Conservation (phyloP, 1,140 invertebrate species). For the Archegozetes longisetosus region DNA sequence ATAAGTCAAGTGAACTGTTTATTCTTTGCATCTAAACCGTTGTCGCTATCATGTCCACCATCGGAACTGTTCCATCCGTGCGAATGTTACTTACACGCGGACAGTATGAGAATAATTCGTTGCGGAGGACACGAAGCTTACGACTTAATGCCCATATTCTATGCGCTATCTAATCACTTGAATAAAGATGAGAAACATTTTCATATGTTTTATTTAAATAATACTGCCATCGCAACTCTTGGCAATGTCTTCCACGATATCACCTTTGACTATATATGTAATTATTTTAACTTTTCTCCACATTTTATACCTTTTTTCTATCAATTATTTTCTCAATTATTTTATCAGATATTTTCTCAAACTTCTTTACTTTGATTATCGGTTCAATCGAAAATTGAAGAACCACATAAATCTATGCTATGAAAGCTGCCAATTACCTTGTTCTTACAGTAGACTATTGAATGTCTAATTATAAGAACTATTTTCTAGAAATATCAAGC, state of each 20-base stretch:
- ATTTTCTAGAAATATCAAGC: too few relatives aligned
- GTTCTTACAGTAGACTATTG: too few relatives aligned
- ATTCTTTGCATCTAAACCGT: neutral
- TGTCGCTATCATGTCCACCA: slow-evolving; percentile 2
- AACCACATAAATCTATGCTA: neutral
- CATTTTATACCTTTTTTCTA: too few relatives aligned
- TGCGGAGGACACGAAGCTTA: slow-evolving; percentile 4
- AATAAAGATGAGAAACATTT: slow-evolving; percentile 11
- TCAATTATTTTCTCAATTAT: too few relatives aligned
- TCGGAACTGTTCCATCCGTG: slow-evolving; percentile 9
- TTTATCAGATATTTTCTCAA: neutral
- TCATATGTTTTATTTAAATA: slow-evolving; percentile 11
- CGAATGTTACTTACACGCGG: slow-evolving; percentile 5
- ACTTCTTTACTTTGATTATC: neutral
- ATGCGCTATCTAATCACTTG: slow-evolving; percentile 2
- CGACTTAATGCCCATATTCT: slow-evolving; percentile 8
- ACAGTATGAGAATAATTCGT: neutral
- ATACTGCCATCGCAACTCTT: slow-evolving; percentile 1
- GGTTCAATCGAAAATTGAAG: neutral
- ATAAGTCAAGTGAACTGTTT: neutral
- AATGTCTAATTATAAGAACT: too few relatives aligned
- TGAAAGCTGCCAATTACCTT: neutral
- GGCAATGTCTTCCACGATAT: slow-evolving; percentile 14
- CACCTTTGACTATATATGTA: slow-evolving; percentile 13
- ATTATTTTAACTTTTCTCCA: neutral